Percentiles rank a stretch among this genome's conserved stretches.
These are phyloP conservation scores for Phaonia tiefii DNA, from an alignment of 2,888 invertebrate species.

Conservation along the genomic window DNA sequence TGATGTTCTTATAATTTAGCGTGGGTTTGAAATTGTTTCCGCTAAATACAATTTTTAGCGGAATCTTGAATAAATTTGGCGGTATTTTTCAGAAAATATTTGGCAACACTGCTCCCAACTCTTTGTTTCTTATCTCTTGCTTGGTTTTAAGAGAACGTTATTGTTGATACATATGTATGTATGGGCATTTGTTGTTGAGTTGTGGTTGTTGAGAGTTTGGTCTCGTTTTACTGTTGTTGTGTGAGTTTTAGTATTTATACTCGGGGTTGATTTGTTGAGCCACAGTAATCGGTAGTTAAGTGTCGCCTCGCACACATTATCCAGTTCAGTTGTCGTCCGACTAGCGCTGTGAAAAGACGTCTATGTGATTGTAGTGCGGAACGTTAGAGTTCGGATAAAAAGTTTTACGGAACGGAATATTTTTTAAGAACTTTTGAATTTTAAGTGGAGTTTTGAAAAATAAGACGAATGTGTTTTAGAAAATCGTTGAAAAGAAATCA, in stretches of 20 bases:
- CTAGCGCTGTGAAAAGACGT: neutral
- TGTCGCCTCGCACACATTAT: neutral
- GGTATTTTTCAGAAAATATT: no score
- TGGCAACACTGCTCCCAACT: no score
- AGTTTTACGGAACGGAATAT: neutral
- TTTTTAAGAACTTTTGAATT: neutral
- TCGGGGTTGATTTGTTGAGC: constrained; percentile 14
- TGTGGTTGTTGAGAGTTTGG: neutral
- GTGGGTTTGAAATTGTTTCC: no score
- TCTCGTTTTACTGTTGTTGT: constrained; percentile 17
- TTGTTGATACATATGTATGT: no score
- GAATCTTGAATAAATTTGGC: no score
- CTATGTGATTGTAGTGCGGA: neutral
- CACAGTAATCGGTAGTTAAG: constrained; percentile 3
- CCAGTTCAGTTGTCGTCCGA: constrained; percentile 11
- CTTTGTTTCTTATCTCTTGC: no score
- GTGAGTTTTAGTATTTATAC: constrained; percentile 11
- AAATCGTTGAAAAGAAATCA: neutral
- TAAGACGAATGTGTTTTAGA: neutral
- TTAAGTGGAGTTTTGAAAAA: neutral
- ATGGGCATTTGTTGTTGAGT: no score
- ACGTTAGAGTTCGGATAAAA: no score
- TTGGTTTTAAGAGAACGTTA: no score
- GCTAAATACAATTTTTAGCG: no score
- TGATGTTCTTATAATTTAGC: no score